Percentiles rank a stretch among this genome's conserved stretches.
phyloP scores from a whole-genome alignment of 1,140 invertebrate genomes.

The Heliothis subflexa region DNA sequence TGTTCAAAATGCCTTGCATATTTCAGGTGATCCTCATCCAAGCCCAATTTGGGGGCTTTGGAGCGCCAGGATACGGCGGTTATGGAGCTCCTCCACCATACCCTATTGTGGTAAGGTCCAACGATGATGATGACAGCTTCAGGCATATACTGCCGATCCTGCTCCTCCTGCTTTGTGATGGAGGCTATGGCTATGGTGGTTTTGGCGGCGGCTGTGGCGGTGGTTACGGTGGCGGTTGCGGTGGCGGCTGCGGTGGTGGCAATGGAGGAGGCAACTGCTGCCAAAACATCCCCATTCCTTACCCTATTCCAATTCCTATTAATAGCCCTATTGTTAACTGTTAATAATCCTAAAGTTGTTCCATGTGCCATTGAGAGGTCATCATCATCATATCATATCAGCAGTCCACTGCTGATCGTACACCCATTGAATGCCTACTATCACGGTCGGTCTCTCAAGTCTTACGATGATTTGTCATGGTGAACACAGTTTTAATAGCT shows the following conservation, averaged over 20 bases:
- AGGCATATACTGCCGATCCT: slow-evolving; percentile 62
- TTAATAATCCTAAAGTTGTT: no score
- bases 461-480: no score
- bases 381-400: no score
- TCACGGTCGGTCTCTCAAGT: no score
- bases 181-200: slow-evolving; percentile 46
- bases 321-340: slow-evolving; percentile 5
- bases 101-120: slow-evolving; percentile 59
- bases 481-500: no score
- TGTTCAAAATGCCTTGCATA: background rate
- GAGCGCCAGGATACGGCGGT: slow-evolving; percentile 44
- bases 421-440: no score
- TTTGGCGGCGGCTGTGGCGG: slow-evolving; percentile 47
- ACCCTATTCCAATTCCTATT: slow-evolving; percentile 54
- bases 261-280: background rate
- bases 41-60: slow-evolving; percentile 57
- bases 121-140: slow-evolving; percentile 58
- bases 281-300: slow-evolving; percentile 64
- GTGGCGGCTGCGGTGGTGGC: slow-evolving; percentile 26
- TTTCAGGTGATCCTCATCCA: slow-evolving; percentile 58
- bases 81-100: slow-evolving; percentile 53
- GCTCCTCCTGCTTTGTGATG: slow-evolving; percentile 59
- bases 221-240: slow-evolving; percentile 48
- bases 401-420: no score
- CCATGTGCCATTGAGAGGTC: no score